A percentile compares a stretch with the other conserved stretches of the same genome.
Evolutionary conservation across 2,888 invertebrate genomes (phyloP).

Genomic region (Nomada fucata): DNA sequence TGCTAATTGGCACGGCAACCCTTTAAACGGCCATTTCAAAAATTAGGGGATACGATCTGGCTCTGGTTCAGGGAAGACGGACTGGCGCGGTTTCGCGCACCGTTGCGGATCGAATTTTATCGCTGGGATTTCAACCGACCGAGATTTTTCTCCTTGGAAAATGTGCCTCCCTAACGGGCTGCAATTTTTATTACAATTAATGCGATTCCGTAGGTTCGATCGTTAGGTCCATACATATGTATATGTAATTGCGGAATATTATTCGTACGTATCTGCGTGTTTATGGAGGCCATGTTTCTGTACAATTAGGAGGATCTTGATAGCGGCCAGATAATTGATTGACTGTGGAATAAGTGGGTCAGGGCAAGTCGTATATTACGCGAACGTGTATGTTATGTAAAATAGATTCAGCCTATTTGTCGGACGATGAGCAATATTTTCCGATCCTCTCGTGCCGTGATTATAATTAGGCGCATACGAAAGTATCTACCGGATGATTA

Average conservation of each 20-base stretch:
- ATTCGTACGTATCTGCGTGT: not conserved
- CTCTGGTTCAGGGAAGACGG: constrained; percentile 53
- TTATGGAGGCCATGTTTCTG: not conserved
- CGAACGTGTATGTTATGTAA: constrained; percentile 23
- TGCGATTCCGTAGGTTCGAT: not conserved
- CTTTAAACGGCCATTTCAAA: constrained; percentile 74
- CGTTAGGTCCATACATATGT: not conserved
- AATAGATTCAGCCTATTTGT: constrained; percentile 30
- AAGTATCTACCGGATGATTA: too few species aligned
- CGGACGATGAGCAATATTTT: constrained; percentile 7
- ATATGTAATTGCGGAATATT: not conserved
- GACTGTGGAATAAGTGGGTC: constrained; percentile 34
- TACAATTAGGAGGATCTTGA: constrained; percentile 19
- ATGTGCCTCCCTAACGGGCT: constrained; percentile 3
- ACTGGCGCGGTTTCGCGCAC: constrained; percentile 49
- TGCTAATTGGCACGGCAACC: constrained; percentile 74
- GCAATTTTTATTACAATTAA: not conserved
- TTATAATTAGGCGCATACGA: not conserved
- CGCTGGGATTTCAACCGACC: constrained; percentile 45
- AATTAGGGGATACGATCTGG: constrained; percentile 61
- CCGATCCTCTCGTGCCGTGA: not conserved
- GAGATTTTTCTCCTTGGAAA: constrained; percentile 1
- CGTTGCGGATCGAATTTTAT: constrained; percentile 62
- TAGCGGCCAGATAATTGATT: constrained; percentile 29
- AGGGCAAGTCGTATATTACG: constrained; percentile 31